Conservation (phyloP, 2,113 vertebrate genomes). For the Macrotus californicus region DNA sequence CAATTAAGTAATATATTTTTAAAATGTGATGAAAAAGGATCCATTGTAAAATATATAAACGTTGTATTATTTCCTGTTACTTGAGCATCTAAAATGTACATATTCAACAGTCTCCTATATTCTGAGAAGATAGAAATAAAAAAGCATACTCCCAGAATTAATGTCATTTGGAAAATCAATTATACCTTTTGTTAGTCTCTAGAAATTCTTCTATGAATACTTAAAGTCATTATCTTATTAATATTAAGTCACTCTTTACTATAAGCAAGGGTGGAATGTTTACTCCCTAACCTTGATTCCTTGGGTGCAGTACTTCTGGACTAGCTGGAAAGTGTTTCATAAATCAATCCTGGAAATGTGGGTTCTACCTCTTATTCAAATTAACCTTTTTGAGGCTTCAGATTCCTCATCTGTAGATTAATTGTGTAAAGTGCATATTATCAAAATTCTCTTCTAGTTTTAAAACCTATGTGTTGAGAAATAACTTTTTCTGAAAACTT, state of each 20-base stretch:
- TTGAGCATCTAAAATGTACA: background rate
- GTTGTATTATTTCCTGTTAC: background rate
- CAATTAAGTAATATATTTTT: background rate
- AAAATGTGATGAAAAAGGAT: background rate
- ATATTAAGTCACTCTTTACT: background rate
- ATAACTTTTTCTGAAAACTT: slow-evolving; percentile 4
- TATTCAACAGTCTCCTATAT: background rate
- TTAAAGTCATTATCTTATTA: background rate
- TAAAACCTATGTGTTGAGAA: background rate
- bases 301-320: background rate
- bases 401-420: background rate
- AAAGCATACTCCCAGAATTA: background rate
- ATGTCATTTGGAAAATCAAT: slow-evolving; percentile 22
- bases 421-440: background rate
- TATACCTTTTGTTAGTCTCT: background rate
- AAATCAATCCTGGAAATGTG: background rate
- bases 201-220: background rate
- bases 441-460: background rate
- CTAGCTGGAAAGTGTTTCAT: background rate
- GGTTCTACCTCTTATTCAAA: background rate
- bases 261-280: background rate
- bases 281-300: slow-evolving; percentile 16
- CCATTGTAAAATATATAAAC: background rate
- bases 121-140: background rate
- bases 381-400: background rate